A percentile compares a stretch with the other conserved stretches of the same genome.
These are phyloP conservation scores for Helostoma temminkii DNA, from an alignment of 2,797 vertebrate species.

Conservation along the genomic window DNA sequence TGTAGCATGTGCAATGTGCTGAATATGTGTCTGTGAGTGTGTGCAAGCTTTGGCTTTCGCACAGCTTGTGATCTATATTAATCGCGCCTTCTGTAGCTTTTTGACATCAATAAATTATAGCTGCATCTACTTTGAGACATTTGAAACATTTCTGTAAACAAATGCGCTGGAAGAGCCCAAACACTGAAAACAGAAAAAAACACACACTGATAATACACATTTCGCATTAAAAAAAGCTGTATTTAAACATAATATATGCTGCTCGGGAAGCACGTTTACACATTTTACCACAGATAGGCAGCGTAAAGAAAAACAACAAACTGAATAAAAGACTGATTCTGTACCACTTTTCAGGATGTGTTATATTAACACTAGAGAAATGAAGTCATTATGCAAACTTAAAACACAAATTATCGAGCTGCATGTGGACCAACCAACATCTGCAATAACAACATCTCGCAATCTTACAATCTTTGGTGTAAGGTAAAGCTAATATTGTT, in stretches of 20 bases:
- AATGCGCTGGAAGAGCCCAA: background rate
- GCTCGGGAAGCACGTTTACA: background rate
- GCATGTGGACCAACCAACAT: too few relatives aligned
- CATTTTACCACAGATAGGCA: background rate
- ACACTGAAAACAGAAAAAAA: background rate
- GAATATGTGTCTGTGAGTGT: slow-evolving; percentile 1
- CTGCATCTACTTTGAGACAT: slow-evolving; percentile 16
- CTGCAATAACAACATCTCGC: background rate
- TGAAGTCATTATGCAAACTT: too few relatives aligned
- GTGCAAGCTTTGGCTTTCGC: slow-evolving; percentile 1
- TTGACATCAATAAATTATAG: slow-evolving; percentile 25
- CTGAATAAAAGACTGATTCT: too few relatives aligned
- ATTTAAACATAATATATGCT: background rate
- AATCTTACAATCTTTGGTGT: too few relatives aligned
- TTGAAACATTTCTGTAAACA: slow-evolving; percentile 4
- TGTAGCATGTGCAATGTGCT: slow-evolving; percentile 34
- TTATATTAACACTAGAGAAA: too few relatives aligned
- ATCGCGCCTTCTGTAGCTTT: slow-evolving; percentile 2
- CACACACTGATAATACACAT: background rate
- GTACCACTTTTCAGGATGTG: too few relatives aligned
- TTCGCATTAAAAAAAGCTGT: background rate
- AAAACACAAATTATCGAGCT: background rate
- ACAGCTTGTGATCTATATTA: slow-evolving; percentile 12
- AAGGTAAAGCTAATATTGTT: background rate
- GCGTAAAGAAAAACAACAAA: background rate